These are phyloP conservation scores for Carterocephalus palaemon DNA, from an alignment of 2,888 invertebrate species.

Conservation along the genomic window DNA sequence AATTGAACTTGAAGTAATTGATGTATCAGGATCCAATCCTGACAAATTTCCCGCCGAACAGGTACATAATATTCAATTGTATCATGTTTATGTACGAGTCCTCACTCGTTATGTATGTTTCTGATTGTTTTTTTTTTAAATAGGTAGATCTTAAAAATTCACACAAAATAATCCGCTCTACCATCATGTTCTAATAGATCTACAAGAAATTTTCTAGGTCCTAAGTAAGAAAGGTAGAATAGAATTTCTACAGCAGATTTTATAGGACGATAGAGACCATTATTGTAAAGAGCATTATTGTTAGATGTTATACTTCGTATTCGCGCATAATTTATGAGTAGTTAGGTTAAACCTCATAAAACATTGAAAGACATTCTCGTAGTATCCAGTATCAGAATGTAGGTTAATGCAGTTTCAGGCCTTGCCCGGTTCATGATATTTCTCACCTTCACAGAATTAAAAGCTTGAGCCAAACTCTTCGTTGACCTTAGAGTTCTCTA, in stretches of 20 bases:
- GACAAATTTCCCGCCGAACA: constrained; percentile 81
- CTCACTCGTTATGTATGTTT: background rate
- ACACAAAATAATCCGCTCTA: no score
- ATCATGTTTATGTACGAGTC: background rate
- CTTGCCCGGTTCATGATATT: constrained; percentile 42
- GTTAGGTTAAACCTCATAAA: no score
- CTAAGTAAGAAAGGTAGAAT: no score
- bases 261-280: no score
- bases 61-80: constrained; percentile 49
- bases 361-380: background rate
- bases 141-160: no score
- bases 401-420: constrained; percentile 46
- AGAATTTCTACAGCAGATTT: no score
- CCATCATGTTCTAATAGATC: no score
- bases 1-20: constrained; percentile 87
- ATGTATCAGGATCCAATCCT: constrained; percentile 85
- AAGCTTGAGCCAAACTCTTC: constrained; percentile 34
- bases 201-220: no score
- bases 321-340: no score
- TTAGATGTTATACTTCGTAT: no score
- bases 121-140: no score
- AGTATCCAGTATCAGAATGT: constrained; percentile 35
- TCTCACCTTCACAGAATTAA: constrained; percentile 58
- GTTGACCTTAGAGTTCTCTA: constrained; percentile 49
- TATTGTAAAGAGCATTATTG: no score